Conservation (phyloP, 53 echinoderm and acorn worm genomes). For the Henricia sp. region DNA sequence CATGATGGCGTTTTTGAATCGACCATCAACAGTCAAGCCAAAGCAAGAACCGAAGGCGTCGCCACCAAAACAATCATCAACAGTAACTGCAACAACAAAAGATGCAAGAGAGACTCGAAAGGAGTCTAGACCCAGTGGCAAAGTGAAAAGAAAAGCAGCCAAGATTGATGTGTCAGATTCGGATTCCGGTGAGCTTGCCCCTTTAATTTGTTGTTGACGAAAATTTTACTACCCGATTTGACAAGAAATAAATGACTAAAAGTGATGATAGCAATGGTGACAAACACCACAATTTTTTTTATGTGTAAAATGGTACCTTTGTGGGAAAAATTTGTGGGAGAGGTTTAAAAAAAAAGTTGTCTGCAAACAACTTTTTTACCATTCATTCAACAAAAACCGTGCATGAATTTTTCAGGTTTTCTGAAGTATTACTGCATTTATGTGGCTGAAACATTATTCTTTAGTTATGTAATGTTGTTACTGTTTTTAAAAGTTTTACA, state of each 20-base stretch:
- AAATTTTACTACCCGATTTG: not conserved
- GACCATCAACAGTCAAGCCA: constrained; percentile 32
- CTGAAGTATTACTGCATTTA: too few species aligned
- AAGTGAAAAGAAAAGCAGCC: constrained; percentile 63
- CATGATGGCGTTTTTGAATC: constrained; percentile 56
- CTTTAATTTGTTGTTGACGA: not conserved
- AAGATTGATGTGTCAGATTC: constrained; percentile 66
- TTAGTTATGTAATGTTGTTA: too few species aligned
- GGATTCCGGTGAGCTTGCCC: constrained; percentile 67
- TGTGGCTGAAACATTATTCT: too few species aligned
- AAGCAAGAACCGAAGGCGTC: constrained; percentile 17
- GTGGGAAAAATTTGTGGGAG: too few species aligned
- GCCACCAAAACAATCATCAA: not conserved
- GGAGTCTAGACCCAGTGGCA: constrained; percentile 14
- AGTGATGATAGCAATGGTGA: not conserved
- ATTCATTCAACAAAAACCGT: too few species aligned
- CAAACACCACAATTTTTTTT: too few species aligned
- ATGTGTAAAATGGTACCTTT: too few species aligned
- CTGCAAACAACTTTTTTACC: too few species aligned
- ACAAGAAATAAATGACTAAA: not conserved
- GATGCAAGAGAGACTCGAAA: constrained; percentile 1
- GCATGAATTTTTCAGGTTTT: too few species aligned
- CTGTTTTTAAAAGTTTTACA: too few species aligned
- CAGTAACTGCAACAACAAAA: constrained; percentile 11
- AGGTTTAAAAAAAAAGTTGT: too few species aligned